Evolutionary conservation across 2,797 vertebrate species (phyloP).

Genomic region (Danio jaintianensis): DNA sequence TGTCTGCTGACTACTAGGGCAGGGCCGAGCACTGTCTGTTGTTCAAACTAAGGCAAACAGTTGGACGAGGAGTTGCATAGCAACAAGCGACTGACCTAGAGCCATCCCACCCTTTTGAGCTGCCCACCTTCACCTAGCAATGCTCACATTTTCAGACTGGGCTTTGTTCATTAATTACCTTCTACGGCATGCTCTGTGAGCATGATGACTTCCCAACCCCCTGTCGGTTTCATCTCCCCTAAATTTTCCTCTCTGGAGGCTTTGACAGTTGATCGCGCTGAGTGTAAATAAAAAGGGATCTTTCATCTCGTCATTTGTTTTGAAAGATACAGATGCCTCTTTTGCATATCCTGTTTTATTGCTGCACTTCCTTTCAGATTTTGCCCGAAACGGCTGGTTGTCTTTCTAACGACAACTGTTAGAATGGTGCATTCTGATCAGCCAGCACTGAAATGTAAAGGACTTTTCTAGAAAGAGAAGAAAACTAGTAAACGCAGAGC

Average conservation of each 20-base stretch:
- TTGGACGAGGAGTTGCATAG: conserved; percentile 80
- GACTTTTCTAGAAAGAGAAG: conserved; percentile 27
- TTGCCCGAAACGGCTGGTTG: background rate
- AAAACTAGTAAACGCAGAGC: conserved; percentile 16
- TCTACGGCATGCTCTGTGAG: conserved; percentile 42
- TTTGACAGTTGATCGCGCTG: conserved; percentile 53
- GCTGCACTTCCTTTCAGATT: conserved; percentile 47
- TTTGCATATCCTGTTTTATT: conserved; percentile 55
- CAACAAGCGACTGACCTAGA: conserved; percentile 82
- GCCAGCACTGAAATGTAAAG: background rate
- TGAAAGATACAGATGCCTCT: conserved; percentile 37
- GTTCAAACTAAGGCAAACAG: conserved; percentile 52
- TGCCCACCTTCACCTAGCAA: conserved; percentile 65
- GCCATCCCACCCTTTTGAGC: conserved; percentile 70
- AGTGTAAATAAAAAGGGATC: conserved; percentile 54
- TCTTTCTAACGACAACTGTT: conserved; percentile 17
- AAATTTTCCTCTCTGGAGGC: conserved; percentile 25
- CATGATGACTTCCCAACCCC: conserved; percentile 30
- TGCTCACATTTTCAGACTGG: conserved; percentile 60
- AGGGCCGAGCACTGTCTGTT: conserved; percentile 67
- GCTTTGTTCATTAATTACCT: conserved; percentile 65
- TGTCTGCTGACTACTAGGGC: conserved; percentile 66
- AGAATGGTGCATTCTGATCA: conserved; percentile 31
- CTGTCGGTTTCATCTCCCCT: conserved; percentile 5
- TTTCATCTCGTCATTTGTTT: conserved; percentile 49